phyloP scores from a whole-genome alignment of 2,113 vertebrate species.

The Tretioscincus oriximinensis region DNA sequence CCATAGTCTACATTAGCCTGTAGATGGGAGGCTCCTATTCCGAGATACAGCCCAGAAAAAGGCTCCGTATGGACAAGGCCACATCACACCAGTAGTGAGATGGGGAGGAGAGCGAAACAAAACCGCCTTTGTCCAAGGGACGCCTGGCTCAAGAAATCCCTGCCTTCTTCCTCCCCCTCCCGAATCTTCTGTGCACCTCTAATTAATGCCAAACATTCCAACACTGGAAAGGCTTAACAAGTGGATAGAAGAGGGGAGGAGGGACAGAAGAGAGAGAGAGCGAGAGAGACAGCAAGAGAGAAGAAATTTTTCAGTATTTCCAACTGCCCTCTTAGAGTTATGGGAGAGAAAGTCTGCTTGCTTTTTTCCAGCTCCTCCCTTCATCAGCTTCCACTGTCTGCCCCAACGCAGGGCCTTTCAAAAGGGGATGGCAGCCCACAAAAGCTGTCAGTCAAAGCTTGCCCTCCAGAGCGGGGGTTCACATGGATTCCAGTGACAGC shows the following conservation, averaged over 20 bases:
- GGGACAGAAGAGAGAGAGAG: conserved; percentile 73
- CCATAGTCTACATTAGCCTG: no score
- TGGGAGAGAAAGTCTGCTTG: conserved; percentile 74
- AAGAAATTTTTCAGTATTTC: conserved; percentile 72
- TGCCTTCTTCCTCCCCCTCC: conserved; percentile 62
- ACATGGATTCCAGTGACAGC: conserved; percentile 97
- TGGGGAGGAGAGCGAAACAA: conserved; percentile 80
- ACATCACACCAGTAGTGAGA: conserved; percentile 95
- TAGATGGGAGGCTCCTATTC: no score
- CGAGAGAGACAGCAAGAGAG: conserved; percentile 44
- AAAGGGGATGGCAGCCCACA: conserved; percentile 89
- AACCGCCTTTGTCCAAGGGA: conserved; percentile 95
- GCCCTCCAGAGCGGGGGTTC: conserved; percentile 93
- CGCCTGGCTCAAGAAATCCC: conserved; percentile 94
- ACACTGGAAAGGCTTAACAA: conserved; percentile 95
- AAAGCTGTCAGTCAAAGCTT: conserved; percentile 97
- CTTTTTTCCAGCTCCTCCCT: not conserved
- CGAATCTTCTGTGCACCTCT: conserved; percentile 98
- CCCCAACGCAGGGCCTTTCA: conserved; percentile 87
- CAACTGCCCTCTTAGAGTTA: conserved; percentile 81
- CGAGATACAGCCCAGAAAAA: no score
- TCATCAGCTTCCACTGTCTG: conserved; percentile 88
- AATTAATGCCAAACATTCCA: conserved; percentile 99
- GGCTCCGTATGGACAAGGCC: conserved; percentile 72
- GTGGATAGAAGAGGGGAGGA: conserved; percentile 72